phyloP scores from a whole-genome alignment of 2,113 vertebrate genomes.

The Cebidichthys violaceus region DNA sequence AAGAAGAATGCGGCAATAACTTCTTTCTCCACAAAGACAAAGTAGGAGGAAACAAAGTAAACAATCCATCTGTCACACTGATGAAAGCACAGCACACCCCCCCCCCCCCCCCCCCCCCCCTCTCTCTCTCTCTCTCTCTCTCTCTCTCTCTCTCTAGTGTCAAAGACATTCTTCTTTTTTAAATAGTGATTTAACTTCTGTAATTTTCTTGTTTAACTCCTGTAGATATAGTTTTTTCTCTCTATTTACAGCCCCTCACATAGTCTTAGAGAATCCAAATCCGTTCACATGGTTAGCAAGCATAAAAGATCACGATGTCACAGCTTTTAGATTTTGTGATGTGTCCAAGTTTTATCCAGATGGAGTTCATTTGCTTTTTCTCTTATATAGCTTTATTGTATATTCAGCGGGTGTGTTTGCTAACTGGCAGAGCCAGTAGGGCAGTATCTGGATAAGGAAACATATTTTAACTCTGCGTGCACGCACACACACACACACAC shows the following conservation, averaged over 20 bases:
- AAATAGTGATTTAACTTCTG: neutral
- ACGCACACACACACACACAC: neutral
- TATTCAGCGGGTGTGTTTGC: constrained; percentile 5
- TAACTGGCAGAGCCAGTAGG: constrained; percentile 16
- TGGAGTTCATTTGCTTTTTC: neutral
- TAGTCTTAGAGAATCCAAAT: too few species aligned
- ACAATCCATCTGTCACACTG: neutral
- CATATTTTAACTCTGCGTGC: constrained; percentile 4
- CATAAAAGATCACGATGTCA: neutral
- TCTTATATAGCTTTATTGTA: constrained; percentile 2
- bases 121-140: neutral
- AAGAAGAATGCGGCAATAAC: constrained; percentile 31
- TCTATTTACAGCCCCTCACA: too few species aligned
- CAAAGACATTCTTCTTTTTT: neutral
- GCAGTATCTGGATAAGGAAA: constrained; percentile 6
- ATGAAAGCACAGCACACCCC: neutral
- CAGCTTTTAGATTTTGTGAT: neutral
- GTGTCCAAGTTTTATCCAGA: neutral
- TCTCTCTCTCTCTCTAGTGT: neutral
- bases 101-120: neutral
- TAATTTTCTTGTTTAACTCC: neutral
- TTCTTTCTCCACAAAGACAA: constrained; percentile 38
- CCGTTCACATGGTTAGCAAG: too few species aligned
- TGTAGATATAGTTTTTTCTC: too few species aligned
- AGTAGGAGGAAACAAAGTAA: constrained; percentile 23